These are phyloP conservation scores for Drosophila carrolli DNA, from an alignment of 1,140 invertebrate genomes.

Conservation along the genomic window DNA sequence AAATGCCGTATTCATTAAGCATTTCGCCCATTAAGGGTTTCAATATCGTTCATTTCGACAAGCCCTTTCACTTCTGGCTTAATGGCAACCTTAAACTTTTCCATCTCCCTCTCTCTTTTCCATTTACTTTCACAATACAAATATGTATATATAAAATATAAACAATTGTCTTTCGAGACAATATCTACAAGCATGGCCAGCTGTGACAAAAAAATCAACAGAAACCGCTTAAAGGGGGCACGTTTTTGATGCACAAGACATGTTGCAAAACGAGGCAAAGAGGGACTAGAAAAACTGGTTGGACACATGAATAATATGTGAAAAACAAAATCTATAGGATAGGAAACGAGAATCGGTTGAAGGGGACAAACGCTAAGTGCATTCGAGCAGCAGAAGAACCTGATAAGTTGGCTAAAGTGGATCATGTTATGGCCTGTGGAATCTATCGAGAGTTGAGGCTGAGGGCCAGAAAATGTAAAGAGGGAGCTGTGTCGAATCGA, in stretches of 20 bases:
- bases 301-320: slow-evolving; percentile 27
- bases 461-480: slow-evolving; percentile 8
- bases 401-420: slow-evolving; percentile 32
- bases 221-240: slow-evolving; percentile 51
- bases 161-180: slow-evolving; percentile 44
- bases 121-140: slow-evolving; percentile 21
- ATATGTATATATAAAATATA: slow-evolving; percentile 25
- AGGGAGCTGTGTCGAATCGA: slow-evolving; percentile 14
- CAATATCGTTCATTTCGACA: slow-evolving; percentile 5
- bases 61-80: slow-evolving; percentile 50
- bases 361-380: slow-evolving; percentile 17
- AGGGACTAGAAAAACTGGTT: slow-evolving; percentile 75
- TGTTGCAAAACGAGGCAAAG: slow-evolving; percentile 44
- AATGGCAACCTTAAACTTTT: slow-evolving; percentile 33
- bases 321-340: slow-evolving; percentile 22
- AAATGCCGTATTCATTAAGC: slow-evolving; percentile 7
- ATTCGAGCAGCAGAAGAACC: slow-evolving; percentile 27
- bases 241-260: slow-evolving; percentile 53
- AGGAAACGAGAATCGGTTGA: neutral
- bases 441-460: neutral
- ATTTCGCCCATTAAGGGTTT: slow-evolving; percentile 31
- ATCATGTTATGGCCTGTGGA: slow-evolving; percentile 52
- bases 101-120: slow-evolving; percentile 9
- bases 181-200: slow-evolving; percentile 40
- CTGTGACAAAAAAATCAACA: slow-evolving; percentile 34